These are phyloP conservation scores for Strigamia transsilvanica DNA, from an alignment of 2,888 invertebrate species.

Conservation along the genomic window DNA sequence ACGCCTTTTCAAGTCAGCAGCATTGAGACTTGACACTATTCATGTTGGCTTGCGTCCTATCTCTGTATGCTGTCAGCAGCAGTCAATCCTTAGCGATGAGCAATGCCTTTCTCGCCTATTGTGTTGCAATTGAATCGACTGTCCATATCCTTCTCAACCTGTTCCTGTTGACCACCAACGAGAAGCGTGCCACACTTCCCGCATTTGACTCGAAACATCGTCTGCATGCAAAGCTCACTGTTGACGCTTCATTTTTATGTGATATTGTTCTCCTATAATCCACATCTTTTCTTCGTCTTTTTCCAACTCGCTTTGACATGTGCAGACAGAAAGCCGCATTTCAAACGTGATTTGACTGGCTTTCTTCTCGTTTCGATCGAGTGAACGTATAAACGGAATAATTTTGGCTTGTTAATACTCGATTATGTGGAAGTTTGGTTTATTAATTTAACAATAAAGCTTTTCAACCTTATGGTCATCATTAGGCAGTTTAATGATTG, in stretches of 20 bases:
- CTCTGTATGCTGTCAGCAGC: slow-evolving; percentile 46
- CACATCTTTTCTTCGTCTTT: neutral
- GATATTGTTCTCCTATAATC: slow-evolving; percentile 17
- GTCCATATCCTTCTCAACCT: slow-evolving; percentile 41
- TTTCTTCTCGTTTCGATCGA: neutral
- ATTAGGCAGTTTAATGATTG: neutral
- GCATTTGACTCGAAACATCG: slow-evolving; percentile 25
- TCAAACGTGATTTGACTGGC: slow-evolving; percentile 20
- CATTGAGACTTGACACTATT: slow-evolving; percentile 42
- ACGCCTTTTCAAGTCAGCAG: slow-evolving; percentile 35
- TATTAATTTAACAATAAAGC: neutral
- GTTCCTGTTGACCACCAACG: slow-evolving; percentile 24
- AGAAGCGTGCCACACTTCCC: neutral
- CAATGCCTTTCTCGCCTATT: slow-evolving; percentile 35
- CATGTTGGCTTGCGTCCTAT: slow-evolving; percentile 27
- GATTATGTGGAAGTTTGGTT: neutral
- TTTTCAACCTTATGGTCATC: neutral
- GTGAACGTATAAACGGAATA: too few species aligned
- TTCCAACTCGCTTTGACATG: neutral
- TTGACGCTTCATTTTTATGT: slow-evolving; percentile 34
- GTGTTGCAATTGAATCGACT: slow-evolving; percentile 45
- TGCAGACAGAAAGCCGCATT: slow-evolving; percentile 1
- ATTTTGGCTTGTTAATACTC: neutral
- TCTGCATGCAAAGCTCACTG: slow-evolving; percentile 18
- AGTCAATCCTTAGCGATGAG: slow-evolving; percentile 43